Percentiles rank a stretch among this genome's conserved stretches.
Evolutionary conservation across 2,888 invertebrate genomes (phyloP).

Genomic region (Merodon equestris): DNA sequence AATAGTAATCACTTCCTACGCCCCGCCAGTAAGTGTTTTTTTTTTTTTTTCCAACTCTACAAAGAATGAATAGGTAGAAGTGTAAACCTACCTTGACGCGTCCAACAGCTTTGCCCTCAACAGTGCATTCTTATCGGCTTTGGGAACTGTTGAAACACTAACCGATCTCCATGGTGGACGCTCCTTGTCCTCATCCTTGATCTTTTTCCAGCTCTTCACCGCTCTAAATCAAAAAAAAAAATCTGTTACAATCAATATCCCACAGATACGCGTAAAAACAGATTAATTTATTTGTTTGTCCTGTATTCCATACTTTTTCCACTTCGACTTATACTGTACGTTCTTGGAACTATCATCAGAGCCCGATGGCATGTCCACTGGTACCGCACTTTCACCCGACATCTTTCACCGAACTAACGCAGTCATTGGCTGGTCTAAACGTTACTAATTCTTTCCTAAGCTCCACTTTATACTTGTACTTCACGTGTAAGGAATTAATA

Average conservation of each 20-base stretch:
- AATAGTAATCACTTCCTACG: too few species aligned
- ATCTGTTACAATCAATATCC: slow-evolving; percentile 3
- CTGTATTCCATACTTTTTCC: slow-evolving; percentile 47
- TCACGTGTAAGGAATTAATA: slow-evolving; percentile 44
- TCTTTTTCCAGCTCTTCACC: slow-evolving; percentile 75
- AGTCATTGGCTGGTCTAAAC: background rate
- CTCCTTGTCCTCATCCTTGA: slow-evolving; percentile 77
- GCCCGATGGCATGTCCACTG: slow-evolving; percentile 31
- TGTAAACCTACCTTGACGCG: slow-evolving; percentile 75
- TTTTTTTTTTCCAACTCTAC: background rate
- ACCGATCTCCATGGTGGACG: slow-evolving; percentile 78
- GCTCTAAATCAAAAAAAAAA: slow-evolving; percentile 70
- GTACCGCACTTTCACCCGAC: background rate
- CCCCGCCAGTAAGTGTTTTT: too few species aligned
- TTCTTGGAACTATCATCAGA: slow-evolving; percentile 21
- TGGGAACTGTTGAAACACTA: slow-evolving; percentile 75
- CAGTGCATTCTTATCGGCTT: slow-evolving; percentile 77
- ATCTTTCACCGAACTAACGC: background rate
- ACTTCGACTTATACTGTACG: slow-evolving; percentile 48
- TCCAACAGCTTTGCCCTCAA: slow-evolving; percentile 77
- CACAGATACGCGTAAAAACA: slow-evolving; percentile 11
- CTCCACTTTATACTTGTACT: background rate
- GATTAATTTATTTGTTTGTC: background rate
- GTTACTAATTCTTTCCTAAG: background rate
- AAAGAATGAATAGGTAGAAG: background rate